Evolutionary conservation across 1,140 invertebrate genomes (phyloP), one percentile per base, ranked within the genome.

Genomic region (Subanguina moxae): DNA sequence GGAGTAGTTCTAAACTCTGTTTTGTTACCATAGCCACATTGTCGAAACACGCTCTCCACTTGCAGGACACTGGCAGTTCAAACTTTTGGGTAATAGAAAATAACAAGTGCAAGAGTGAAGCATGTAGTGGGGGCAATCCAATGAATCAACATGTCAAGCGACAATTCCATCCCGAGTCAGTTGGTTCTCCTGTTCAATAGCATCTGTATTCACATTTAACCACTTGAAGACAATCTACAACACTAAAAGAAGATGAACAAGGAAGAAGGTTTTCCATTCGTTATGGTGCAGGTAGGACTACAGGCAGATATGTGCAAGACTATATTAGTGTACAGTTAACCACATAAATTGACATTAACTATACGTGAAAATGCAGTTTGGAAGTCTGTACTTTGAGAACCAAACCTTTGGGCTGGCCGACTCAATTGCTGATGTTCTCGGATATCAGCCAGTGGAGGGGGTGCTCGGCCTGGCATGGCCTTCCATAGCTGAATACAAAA

Each of bases 41-140:
- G n/a, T n/a, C n/a, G n/a, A n/a, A n/a, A n/a, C n/a, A n/a, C n/a
- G n/a, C 75, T 63, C 72, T 67, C 61, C 57, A 76, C 56, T 71
- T 76, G 45, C 43, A 74, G 23, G 75, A 76, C 57, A 76, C 75
- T 15, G 75, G 75, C 65, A 43, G 30, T 17, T 62, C 75, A 19
- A 77, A 76, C 65, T 57, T 76, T 11, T 76, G 75, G 75, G 71
- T 76, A 13, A 76, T 77, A 38, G 68, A 77, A 46, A 63, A 62
- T 21, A 74, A 65, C 11, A 38, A 38, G 11, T 76, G 75, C 67
- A 77, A 28, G 1, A 42, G 64, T 25, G 32, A 62, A 27, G 67
- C 75, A 19, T 76, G 75, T 62, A 64, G 71, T 27, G 75, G 72
- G 57, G 61, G 67, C 57, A 63, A 63, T n/a, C 57, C 62, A 25